A percentile compares a stretch with the other conserved stretches of the same genome.
These are phyloP conservation scores for Porites australiensis DNA, from an alignment of 64 coral and sea anemone species.

Conservation along the genomic window DNA sequence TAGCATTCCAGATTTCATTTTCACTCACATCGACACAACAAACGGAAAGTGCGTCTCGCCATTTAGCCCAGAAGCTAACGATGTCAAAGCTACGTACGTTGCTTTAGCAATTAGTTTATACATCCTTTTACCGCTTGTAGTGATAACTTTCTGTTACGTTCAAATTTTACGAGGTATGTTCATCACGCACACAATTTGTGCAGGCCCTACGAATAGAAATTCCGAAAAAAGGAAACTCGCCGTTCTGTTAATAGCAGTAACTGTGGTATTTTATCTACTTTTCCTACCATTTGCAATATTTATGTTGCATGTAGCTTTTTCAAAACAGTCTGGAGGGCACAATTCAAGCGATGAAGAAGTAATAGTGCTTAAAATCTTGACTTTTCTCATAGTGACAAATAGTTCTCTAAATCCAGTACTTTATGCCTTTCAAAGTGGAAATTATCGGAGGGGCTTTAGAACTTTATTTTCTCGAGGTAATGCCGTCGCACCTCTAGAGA, in stretches of 20 bases:
- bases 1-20: slow-evolving; percentile 39
- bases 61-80: neutral
- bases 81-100: slow-evolving; percentile 6
- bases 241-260: slow-evolving; percentile 25
- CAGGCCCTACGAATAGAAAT: slow-evolving; percentile 15
- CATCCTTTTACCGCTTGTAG: neutral
- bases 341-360: neutral
- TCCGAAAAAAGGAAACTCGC: slow-evolving; percentile 31
- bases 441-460: slow-evolving; percentile 11
- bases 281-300: slow-evolving; percentile 23
- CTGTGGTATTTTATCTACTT: slow-evolving; percentile 17
- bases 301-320: slow-evolving; percentile 8
- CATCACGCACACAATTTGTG: slow-evolving; percentile 11
- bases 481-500: neutral
- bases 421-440: slow-evolving; percentile 44
- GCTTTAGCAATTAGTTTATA: neutral
- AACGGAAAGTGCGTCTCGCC: slow-evolving; percentile 20
- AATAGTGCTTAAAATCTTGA: slow-evolving; percentile 13
- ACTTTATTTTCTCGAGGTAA: neutral
- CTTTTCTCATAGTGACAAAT: slow-evolving; percentile 15
- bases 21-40: neutral
- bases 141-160: slow-evolving; percentile 34
- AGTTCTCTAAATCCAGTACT: slow-evolving; percentile 36
- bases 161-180: slow-evolving; percentile 44
- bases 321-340: neutral